Conservation (phyloP, 1,140 invertebrate genomes). For the Laupala kohalensis region DNA sequence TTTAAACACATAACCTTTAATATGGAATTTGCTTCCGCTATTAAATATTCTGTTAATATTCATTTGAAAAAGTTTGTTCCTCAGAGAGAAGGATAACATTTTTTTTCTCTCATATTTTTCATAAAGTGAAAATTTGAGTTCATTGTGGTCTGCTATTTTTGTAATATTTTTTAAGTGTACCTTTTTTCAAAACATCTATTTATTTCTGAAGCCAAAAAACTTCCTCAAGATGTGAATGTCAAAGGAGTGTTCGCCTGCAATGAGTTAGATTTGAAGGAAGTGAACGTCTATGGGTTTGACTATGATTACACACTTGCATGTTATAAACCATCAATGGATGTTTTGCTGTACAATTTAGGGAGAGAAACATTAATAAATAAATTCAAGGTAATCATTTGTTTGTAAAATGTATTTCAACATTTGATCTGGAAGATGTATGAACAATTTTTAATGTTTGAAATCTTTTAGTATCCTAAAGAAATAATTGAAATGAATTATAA, state of each 20-base stretch:
- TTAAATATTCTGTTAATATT: background rate
- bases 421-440: too few species aligned
- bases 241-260: slow-evolving; percentile 93
- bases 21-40: too few species aligned
- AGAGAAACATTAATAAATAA: slow-evolving; percentile 74
- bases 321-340: slow-evolving; percentile 81
- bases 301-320: slow-evolving; percentile 97
- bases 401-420: slow-evolving; percentile 8
- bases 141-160: background rate
- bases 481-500: slow-evolving; percentile 72
- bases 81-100: background rate
- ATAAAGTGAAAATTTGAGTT: background rate
- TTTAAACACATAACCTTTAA: background rate
- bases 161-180: background rate
- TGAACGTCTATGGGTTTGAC: slow-evolving; percentile 95
- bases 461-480: slow-evolving; percentile 75
- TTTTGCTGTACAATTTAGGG: slow-evolving; percentile 84
- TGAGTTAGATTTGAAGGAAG: slow-evolving; percentile 79
- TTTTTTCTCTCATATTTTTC: background rate
- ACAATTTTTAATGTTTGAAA: too few species aligned
- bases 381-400: slow-evolving; percentile 54
- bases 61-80: background rate
- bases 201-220: slow-evolving; percentile 60
- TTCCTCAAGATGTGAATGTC: slow-evolving; percentile 72
- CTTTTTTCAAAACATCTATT: background rate